These are phyloP conservation scores for Limnothrissa miodon DNA, from an alignment of 2,113 vertebrate species.

Conservation along the genomic window DNA sequence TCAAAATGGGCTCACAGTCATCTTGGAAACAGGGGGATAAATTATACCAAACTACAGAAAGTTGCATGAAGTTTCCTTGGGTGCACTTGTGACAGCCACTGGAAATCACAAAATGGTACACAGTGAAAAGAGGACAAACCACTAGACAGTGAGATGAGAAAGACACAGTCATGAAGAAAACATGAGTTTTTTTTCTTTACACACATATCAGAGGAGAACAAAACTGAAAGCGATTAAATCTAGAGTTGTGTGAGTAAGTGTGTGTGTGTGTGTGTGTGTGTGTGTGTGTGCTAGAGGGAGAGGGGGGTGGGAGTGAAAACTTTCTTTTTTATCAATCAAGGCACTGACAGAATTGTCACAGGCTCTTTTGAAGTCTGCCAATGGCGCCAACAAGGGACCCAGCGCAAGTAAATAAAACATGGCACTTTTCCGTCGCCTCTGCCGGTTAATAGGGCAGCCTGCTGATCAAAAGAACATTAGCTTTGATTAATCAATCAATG, in stretches of 20 bases:
- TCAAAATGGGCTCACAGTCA: slow-evolving; percentile 18
- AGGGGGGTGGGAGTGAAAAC: slow-evolving; percentile 29
- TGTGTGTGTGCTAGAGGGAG: neutral
- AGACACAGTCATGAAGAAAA: slow-evolving; percentile 42
- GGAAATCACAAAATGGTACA: slow-evolving; percentile 44
- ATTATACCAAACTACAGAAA: slow-evolving; percentile 44
- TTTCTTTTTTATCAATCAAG: slow-evolving; percentile 53
- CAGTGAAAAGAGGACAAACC: slow-evolving; percentile 48
- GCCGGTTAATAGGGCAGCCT: slow-evolving; percentile 52
- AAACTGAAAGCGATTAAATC: slow-evolving; percentile 54
- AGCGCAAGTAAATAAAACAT: slow-evolving; percentile 62
- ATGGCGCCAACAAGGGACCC: slow-evolving; percentile 43
- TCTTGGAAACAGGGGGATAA: slow-evolving; percentile 41
- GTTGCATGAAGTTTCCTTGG: slow-evolving; percentile 38
- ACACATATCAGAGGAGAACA: slow-evolving; percentile 46
- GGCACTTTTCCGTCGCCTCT: slow-evolving; percentile 44
- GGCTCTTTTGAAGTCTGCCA: slow-evolving; percentile 55
- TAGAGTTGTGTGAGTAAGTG: slow-evolving; percentile 22
- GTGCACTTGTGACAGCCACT: slow-evolving; percentile 41
- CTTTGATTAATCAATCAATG: slow-evolving; percentile 71
- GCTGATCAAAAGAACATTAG: slow-evolving; percentile 66
- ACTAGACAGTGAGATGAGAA: slow-evolving; percentile 41
- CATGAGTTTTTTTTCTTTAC: slow-evolving; percentile 36
- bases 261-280: neutral
- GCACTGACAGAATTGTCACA: slow-evolving; percentile 56